Evolutionary conservation across 2,113 vertebrate genomes (phyloP), one percentile per base, ranked within the genome.

Genomic region (Bombycilla garrulus): DNA sequence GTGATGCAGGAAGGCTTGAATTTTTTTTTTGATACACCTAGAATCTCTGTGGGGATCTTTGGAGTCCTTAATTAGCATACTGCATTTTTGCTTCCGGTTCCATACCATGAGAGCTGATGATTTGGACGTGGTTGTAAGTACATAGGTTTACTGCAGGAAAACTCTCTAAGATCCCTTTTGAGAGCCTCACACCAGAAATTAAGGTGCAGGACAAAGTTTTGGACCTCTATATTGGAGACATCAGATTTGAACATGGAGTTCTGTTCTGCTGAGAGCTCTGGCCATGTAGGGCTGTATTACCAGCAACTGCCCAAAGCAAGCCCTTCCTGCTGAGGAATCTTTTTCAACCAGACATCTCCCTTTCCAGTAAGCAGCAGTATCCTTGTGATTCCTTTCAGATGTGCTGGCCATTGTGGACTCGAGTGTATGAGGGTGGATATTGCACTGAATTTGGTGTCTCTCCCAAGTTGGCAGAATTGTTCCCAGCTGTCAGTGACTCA

Each of bases 401-500:
- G 73, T 2, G 3, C 58, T 91, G 81, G 70, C 33, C 18, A 38
- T 93, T 74, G 62, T 70, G 73, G 57, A 61, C 40, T 69, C 3
- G 26, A 26, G n/a, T 54, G 16, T 53, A 38, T 0, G 4, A 47
- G 45, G 45, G 57, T 69, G 62, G 74, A 45, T 79, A 44, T 31
- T 89, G 56, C 65, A 19, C 14, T 83, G 78, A 60, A 69, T 76
- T 90, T 87, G 56, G 35, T 90, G 71, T 88, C 25, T 90, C 19
- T 95, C 79, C 79, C 78, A 53, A 11, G 71, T 4, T 92, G 90
- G 76, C 88, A 95, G 82, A 76, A 50, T 86, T 90, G 56, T 95
- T 95, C 73, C 87, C 85, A 90, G 93, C 95, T 97, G 95, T 81
- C 67, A 60, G 79, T 96, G 96, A 95, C 91, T 96, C 94, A 95